phyloP scores from a whole-genome alignment of 2,113 vertebrate genomes.

The Corvus moneduloides region DNA sequence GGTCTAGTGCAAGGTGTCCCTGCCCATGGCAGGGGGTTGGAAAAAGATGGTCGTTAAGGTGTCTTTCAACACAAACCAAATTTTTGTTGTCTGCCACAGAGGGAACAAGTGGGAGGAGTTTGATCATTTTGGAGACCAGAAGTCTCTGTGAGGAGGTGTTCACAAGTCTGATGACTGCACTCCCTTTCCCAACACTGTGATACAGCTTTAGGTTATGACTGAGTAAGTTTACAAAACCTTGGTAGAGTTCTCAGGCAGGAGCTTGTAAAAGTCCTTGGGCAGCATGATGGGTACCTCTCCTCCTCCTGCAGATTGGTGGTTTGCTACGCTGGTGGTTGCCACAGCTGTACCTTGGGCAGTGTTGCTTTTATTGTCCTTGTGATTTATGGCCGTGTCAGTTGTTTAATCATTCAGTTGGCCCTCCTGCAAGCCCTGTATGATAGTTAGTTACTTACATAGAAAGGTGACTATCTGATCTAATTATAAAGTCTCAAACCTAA shows the following conservation, averaged over 20 bases:
- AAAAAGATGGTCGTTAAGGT: accelerated
- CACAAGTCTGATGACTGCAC: background rate
- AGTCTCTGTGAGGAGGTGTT: background rate
- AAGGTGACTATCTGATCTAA: conserved; percentile 60
- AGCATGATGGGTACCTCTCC: background rate
- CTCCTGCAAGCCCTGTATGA: background rate
- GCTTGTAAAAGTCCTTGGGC: background rate
- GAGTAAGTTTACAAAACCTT: background rate
- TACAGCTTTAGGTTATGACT: background rate
- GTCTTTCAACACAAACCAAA: background rate
- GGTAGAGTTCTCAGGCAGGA: background rate
- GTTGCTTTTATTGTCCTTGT: conserved; percentile 11
- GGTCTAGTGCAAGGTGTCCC: background rate
- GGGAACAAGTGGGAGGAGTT: background rate
- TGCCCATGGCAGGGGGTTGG: background rate
- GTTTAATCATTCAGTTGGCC: conserved; percentile 42
- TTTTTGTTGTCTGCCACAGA: background rate
- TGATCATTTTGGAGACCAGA: background rate
- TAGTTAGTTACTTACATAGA: conserved; percentile 38
- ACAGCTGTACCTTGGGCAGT: conserved; percentile 25
- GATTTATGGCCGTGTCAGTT: conserved; percentile 20
- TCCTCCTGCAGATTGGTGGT: background rate
- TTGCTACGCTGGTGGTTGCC: background rate
- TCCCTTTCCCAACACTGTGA: background rate
- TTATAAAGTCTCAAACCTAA: conserved; percentile 52